A percentile compares a stretch with the other conserved stretches of the same genome.
These are phyloP conservation scores for Paralvinella palmiformis DNA, from an alignment of 1,140 invertebrate species.

Conservation along the genomic window DNA sequence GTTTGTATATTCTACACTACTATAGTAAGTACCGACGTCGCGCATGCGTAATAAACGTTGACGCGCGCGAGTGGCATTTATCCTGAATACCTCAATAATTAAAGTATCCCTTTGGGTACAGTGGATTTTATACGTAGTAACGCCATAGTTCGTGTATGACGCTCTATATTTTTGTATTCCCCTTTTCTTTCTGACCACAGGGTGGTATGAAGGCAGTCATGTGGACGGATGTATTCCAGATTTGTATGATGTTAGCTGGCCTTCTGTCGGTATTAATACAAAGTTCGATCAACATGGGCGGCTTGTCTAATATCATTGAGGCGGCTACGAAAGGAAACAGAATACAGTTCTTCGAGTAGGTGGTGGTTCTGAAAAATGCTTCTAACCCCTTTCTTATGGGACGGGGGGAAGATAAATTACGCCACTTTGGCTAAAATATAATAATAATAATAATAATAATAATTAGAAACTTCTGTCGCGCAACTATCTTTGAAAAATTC, in stretches of 20 bases:
- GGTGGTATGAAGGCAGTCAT: slow-evolving; percentile 93
- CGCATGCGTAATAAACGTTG: no score
- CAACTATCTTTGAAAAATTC: no score
- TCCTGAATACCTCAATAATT: no score
- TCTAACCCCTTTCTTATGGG: no score
- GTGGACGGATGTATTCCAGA: slow-evolving; percentile 81
- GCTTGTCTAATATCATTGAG: slow-evolving; percentile 62
- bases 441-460: no score
- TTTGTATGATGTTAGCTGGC: slow-evolving; percentile 76
- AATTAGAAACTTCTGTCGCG: no score
- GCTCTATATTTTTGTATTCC: not conserved
- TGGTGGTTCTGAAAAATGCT: no score
- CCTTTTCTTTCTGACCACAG: slow-evolving; percentile 49
- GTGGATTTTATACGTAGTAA: not conserved
- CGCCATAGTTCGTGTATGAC: not conserved
- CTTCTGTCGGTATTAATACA: slow-evolving; percentile 71
- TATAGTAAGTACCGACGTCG: slow-evolving; percentile 69
- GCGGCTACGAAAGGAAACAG: slow-evolving; percentile 60
- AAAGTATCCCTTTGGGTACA: no score
- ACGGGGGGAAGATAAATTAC: no score
- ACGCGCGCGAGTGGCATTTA: no score
- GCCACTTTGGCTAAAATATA: no score
- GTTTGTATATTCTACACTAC: slow-evolving; percentile 82
- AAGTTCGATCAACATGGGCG: slow-evolving; percentile 66
- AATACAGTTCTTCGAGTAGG: slow-evolving; percentile 73